These are phyloP conservation scores for Operophtera brumata DNA, from an alignment of 2,888 invertebrate genomes.

Conservation along the genomic window DNA sequence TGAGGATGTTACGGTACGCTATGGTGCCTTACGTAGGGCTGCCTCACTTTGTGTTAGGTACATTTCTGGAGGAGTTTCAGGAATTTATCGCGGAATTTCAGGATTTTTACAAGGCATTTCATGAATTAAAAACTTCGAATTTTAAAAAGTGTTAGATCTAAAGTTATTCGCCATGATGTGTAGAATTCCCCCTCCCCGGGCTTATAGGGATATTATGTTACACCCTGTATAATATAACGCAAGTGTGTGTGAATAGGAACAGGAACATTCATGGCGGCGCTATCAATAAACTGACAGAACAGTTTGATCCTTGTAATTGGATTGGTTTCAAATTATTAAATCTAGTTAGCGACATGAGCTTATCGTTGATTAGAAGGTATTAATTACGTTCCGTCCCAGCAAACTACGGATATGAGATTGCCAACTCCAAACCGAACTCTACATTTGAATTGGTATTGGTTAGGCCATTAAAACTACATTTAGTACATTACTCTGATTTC, in stretches of 20 bases:
- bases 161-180: too few relatives aligned
- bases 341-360: conserved; percentile 22
- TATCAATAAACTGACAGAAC: conserved; percentile 22
- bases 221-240: conserved; percentile 3
- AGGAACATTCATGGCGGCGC: conserved; percentile 11
- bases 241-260: conserved; percentile 15
- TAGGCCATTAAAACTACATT: not conserved
- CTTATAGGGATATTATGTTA: too few relatives aligned
- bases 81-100: too few relatives aligned
- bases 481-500: not conserved
- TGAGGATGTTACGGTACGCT: too few relatives aligned
- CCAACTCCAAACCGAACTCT: conserved; percentile 15
- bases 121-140: too few relatives aligned
- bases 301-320: conserved; percentile 25
- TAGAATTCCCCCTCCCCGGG: too few relatives aligned
- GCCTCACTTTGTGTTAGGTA: too few relatives aligned
- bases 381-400: conserved; percentile 35
- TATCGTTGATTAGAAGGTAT: conserved; percentile 38
- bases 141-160: too few relatives aligned
- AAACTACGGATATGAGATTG: conserved; percentile 6
- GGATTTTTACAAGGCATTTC: too few relatives aligned
- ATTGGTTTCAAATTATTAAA: conserved; percentile 27
- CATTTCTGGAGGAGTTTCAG: too few relatives aligned
- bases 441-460: conserved; percentile 9
- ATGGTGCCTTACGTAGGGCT: too few relatives aligned